phyloP scores from a whole-genome alignment of 2,113 vertebrate species.

The Paedocypris sp. region DNA sequence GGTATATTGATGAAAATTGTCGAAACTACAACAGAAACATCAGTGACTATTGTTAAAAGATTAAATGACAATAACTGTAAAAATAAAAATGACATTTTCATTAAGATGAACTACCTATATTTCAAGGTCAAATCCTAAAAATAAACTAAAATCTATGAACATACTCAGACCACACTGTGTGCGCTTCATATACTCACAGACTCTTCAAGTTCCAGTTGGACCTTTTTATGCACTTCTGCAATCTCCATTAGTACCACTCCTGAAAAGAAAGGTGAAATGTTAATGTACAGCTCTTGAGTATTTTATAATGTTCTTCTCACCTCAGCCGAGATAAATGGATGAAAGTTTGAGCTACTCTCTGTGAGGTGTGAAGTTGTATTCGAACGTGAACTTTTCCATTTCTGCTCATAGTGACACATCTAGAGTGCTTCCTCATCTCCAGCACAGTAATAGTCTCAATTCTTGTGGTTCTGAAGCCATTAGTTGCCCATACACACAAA shows the following conservation, averaged over 20 bases:
- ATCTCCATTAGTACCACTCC: conserved; percentile 88
- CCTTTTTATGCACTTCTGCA: conserved; percentile 76
- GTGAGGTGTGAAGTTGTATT: neutral
- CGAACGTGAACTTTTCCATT: neutral
- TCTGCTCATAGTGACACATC: neutral
- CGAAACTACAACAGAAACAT: too few species aligned
- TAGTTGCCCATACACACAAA: conserved; percentile 15
- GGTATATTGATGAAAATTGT: too few species aligned
- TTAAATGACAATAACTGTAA: too few species aligned
- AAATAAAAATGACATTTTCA: too few species aligned
- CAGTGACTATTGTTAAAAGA: too few species aligned
- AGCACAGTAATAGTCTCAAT: neutral
- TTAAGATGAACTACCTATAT: too few species aligned
- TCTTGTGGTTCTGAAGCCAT: neutral
- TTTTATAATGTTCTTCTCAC: neutral
- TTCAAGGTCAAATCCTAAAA: too few species aligned
- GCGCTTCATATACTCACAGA: conserved; percentile 64
- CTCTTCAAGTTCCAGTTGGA: conserved; percentile 80
- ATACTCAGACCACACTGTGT: neutral
- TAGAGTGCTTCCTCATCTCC: neutral
- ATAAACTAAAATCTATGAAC: neutral
- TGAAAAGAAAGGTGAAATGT: conserved; percentile 47
- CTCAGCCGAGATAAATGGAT: neutral
- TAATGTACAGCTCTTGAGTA: neutral
- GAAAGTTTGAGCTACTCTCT: neutral